Conservation (phyloP, 1,140 invertebrate genomes). For the Drosophila pallidifrons region DNA sequence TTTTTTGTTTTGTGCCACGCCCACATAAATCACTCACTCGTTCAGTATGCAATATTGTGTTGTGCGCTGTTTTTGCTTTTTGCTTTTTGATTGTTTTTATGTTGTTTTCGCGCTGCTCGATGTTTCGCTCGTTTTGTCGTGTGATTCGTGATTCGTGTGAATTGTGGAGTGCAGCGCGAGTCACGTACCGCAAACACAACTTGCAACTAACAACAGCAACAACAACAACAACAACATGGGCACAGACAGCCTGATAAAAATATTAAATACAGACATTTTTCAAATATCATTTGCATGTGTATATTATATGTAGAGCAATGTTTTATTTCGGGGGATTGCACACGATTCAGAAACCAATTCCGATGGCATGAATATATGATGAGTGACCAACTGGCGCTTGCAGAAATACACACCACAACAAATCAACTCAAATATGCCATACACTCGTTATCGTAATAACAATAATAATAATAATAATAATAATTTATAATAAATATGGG, state of each 20-base stretch:
- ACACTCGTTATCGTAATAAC: conserved; percentile 12
- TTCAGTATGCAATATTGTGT: conserved; percentile 39
- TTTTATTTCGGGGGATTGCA: conserved; percentile 20
- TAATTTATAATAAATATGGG: conserved; percentile 1
- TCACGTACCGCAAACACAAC: conserved; percentile 62
- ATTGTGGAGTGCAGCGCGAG: conserved; percentile 60
- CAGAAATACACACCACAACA: conserved; percentile 16
- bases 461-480: conserved; percentile 21
- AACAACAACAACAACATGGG: conserved; percentile 19
- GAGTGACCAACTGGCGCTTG: conserved; percentile 9
- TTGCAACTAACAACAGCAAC: conserved; percentile 41
- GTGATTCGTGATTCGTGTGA: conserved; percentile 58
- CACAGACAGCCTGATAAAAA: conserved; percentile 54
- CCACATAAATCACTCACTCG: conserved; percentile 23
- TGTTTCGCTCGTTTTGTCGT: conserved; percentile 31
- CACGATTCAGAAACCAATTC: conserved; percentile 31
- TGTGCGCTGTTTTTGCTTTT: conserved; percentile 24
- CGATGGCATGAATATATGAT: conserved; percentile 37
- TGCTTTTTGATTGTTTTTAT: conserved; percentile 16
- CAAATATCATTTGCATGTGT: conserved; percentile 44
- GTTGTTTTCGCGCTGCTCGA: conserved; percentile 18
- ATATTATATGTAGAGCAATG: conserved; percentile 1
- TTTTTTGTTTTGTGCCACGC: conserved; percentile 12
- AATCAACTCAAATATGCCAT: conserved; percentile 11
- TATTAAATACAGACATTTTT: conserved; percentile 48